These are phyloP conservation scores for Nixonia krombeini DNA, from an alignment of 1,140 invertebrate species.

Conservation along the genomic window DNA sequence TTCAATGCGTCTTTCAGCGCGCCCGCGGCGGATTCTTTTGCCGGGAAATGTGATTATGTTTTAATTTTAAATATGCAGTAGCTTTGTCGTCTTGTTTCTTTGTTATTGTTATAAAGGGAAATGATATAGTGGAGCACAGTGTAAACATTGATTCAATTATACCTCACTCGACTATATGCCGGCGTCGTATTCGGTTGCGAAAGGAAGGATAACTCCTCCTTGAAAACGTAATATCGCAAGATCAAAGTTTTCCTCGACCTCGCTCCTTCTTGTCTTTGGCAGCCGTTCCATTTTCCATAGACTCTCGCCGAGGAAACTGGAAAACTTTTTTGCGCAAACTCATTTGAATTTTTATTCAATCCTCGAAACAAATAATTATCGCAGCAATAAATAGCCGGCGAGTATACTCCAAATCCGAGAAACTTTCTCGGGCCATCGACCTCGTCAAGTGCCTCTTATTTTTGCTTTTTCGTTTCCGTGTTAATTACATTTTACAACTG, in stretches of 20 bases:
- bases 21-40: no score
- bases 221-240: conserved; percentile 66
- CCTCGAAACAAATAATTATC: conserved; percentile 68
- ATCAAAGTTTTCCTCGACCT: conserved; percentile 64
- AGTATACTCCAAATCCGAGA: conserved; percentile 33
- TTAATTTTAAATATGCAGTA: conserved; percentile 34
- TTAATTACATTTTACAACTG: no score
- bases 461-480: conserved; percentile 40
- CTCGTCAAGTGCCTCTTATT: conserved; percentile 6
- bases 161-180: conserved; percentile 21
- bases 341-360: conserved; percentile 69
- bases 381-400: conserved; percentile 53
- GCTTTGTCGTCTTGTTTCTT: conserved; percentile 19
- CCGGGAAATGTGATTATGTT: conserved; percentile 1
- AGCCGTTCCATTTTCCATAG: conserved; percentile 34
- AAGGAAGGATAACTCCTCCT: conserved; percentile 36
- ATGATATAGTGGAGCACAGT: conserved; percentile 29
- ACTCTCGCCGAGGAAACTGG: conserved; percentile 35
- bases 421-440: conserved; percentile 27
- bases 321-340: conserved; percentile 56
- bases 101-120: conserved; percentile 23
- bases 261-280: conserved; percentile 33
- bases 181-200: conserved; percentile 38
- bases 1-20: no score
- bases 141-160: conserved; percentile 49